These are phyloP conservation scores for Ypsolopha scabrella DNA, from an alignment of 2,888 invertebrate genomes.

Conservation along the genomic window DNA sequence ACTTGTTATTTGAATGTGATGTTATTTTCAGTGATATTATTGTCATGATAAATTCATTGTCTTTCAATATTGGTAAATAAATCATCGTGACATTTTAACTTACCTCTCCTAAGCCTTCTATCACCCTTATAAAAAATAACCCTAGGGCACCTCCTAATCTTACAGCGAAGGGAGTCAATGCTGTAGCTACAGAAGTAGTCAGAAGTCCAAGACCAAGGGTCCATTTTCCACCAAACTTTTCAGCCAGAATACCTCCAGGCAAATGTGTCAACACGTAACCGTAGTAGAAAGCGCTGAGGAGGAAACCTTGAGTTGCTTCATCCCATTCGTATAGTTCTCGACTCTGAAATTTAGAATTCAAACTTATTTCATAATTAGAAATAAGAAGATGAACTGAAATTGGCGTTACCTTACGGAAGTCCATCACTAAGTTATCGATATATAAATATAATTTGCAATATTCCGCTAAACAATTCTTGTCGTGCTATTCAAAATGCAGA, in stretches of 20 bases:
- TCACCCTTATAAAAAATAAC: conserved; percentile 66
- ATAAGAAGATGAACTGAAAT: too few species aligned
- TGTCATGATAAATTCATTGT: not conserved
- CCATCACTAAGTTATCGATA: too few species aligned
- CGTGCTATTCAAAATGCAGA: too few species aligned
- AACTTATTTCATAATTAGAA: too few species aligned
- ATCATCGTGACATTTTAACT: conserved; percentile 4
- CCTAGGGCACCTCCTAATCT: conserved; percentile 60
- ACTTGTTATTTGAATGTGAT: too few species aligned
- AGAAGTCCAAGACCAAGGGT: conserved; percentile 83
- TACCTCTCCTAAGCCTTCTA: conserved; percentile 75
- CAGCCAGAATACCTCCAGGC: conserved; percentile 85
- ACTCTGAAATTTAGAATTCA: conserved; percentile 21
- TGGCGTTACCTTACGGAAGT: too few species aligned
- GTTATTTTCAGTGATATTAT: too few species aligned
- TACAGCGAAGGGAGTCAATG: conserved; percentile 81
- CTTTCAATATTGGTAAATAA: not conserved
- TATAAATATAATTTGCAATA: too few species aligned
- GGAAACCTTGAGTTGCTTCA: conserved; percentile 77
- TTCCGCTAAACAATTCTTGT: too few species aligned
- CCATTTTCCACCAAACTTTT: conserved; percentile 87
- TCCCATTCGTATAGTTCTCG: conserved; percentile 74
- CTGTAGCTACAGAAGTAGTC: conserved; percentile 81
- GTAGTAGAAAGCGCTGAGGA: conserved; percentile 86
- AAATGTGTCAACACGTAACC: conserved; percentile 86